Base-by-base conservation (phyloP, 2,888 invertebrate genomes). In the Elysia crispata region DNA sequence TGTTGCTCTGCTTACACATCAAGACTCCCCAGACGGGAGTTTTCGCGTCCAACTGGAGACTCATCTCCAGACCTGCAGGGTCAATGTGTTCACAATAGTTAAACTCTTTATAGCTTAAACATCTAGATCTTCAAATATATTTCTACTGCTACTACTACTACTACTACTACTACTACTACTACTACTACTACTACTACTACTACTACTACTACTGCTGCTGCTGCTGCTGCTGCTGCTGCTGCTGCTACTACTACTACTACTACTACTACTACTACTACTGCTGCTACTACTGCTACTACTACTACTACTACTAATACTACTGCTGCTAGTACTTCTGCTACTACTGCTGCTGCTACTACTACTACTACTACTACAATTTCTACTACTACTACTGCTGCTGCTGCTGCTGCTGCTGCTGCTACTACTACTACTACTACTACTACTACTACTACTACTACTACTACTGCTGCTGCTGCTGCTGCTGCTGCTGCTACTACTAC, bases 401-500 rank as follows among this genome's bases (percentile, higher is more conserved):
- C n/a, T n/a, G 8, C n/a, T 64, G 23, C 8, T 64, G 25, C n/a
- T 11, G 25, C n/a, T 64, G 25, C n/a, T 64, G 25, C n/a, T 64
- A 64, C n/a, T 64, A 64, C 11, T 64, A 64, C n/a, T 23, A 64
- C n/a, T 64, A 64, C 11, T 64, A 64, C n/a, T 23, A 64, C n/a
- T 23, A 64, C n/a, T 64, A 64, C n/a, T 64, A 64, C n/a, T 64
- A 64, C n/a, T 64, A 64, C n/a, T 64, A 64, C n/a, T 64, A 64
- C n/a, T 11, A 64, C n/a, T 64, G 25, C n/a, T n/a, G 25, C n/a
- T 64, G 25, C n/a, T 23, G 25, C n/a, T 64, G 25, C n/a, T 64
- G 25, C 8, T 64, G 25, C n/a, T 64, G 25, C 8, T 18, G 18
- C 13, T 15, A 15, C 54, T 54, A 15, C 18, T 54, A 54, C 15